A percentile compares a stretch with the other conserved stretches of the same genome.
These are phyloP conservation scores for Vanacampus margaritifer DNA, from an alignment of 2,113 vertebrate species.

Conservation along the genomic window DNA sequence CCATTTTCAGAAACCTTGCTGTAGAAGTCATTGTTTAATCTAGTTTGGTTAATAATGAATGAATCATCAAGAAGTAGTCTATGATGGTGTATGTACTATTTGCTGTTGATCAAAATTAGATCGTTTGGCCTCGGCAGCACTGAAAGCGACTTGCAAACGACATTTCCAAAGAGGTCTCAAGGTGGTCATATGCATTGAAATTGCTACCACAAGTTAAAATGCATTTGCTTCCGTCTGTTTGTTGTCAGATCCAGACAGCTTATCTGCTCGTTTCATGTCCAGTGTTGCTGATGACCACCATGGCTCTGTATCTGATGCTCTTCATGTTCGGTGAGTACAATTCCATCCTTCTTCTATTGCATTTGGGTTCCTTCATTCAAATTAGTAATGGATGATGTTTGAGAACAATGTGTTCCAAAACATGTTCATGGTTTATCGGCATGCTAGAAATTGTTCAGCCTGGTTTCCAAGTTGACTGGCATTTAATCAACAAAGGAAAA, in stretches of 20 bases:
- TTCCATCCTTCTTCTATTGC: not conserved
- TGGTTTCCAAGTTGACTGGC: not conserved
- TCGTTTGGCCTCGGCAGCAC: not conserved
- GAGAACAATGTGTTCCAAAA: not conserved
- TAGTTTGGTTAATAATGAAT: not conserved
- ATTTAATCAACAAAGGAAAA: no score
- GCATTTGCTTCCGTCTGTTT: slow-evolving; percentile 26
- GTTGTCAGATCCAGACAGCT: slow-evolving; percentile 51
- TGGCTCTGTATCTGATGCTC: slow-evolving; percentile 47
- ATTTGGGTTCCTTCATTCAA: not conserved
- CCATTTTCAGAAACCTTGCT: not conserved
- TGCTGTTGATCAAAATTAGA: not conserved
- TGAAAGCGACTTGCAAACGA: not conserved
- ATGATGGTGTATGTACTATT: not conserved
- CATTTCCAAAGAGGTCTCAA: no score
- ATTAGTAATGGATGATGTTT: not conserved
- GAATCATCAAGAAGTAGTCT: not conserved
- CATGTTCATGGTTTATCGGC: not conserved
- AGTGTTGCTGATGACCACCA: slow-evolving; percentile 34
- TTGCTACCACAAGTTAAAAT: slow-evolving; percentile 7
- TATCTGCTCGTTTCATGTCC: slow-evolving; percentile 17
- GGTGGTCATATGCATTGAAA: not conserved
- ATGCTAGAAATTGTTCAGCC: not conserved
- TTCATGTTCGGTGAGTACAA: slow-evolving; percentile 67
- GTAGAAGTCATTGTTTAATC: not conserved